A percentile compares a stretch with the other conserved stretches of the same genome.
These are phyloP conservation scores for Coecobrya sp. DNA, from an alignment of 2,888 invertebrate species.

Conservation along the genomic window DNA sequence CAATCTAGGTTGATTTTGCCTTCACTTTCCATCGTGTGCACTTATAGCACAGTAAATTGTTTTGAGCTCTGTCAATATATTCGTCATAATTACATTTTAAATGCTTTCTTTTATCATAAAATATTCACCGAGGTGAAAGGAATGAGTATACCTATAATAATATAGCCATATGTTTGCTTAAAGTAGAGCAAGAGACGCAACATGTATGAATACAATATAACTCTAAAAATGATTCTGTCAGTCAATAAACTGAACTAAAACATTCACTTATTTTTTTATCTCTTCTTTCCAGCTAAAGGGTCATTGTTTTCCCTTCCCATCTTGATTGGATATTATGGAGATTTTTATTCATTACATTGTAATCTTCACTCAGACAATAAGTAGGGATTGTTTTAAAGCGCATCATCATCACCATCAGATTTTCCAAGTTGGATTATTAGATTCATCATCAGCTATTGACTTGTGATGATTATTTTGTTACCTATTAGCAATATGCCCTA, in stretches of 20 bases:
- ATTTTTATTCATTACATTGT: slow-evolving; percentile 24
- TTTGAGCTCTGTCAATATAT: too few relatives aligned
- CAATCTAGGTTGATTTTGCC: background rate
- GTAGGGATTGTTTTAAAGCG: slow-evolving; percentile 29
- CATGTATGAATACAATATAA: too few relatives aligned
- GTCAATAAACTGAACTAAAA: too few relatives aligned
- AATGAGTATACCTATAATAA: too few relatives aligned
- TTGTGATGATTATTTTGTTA: slow-evolving; percentile 48
- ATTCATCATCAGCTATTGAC: slow-evolving; percentile 8
- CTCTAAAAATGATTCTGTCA: too few relatives aligned
- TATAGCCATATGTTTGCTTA: too few relatives aligned
- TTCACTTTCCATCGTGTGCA: too few relatives aligned
- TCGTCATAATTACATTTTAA: background rate
- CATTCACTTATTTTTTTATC: background rate
- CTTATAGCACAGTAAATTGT: too few relatives aligned
- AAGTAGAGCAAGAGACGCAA: too few relatives aligned
- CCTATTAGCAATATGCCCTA: slow-evolving; percentile 46
- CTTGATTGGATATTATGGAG: slow-evolving; percentile 44
- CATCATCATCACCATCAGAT: background rate
- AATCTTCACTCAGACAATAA: slow-evolving; percentile 1
- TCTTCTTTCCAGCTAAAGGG: slow-evolving; percentile 11
- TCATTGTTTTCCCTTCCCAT: slow-evolving; percentile 30
- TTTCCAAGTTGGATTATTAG: background rate
- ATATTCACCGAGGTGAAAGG: background rate
- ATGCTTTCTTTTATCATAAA: background rate